Base-by-base conservation (phyloP, 2,113 vertebrate genomes). In the Eublepharis macularius region DNA sequence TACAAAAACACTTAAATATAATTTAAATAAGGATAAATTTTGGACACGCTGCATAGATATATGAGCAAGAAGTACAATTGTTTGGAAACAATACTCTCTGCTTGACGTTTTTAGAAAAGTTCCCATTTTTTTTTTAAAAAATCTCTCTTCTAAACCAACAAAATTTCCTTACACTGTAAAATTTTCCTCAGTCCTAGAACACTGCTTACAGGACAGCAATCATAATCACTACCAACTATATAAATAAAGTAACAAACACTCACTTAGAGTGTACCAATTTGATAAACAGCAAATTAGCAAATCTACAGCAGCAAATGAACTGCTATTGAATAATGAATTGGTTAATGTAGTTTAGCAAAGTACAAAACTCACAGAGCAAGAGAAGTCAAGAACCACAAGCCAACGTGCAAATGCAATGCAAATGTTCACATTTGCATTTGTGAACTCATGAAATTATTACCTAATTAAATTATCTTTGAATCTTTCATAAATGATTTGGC, bases 401-500 rank as follows among this genome's bases (percentile, higher is more conserved):
- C n/a, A 57, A 83, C 63, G 74, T 74, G 81, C 39, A 74, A 83
- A 63, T 43, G 49, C 16, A 32, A 60, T 83, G 70, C 36, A 63
- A 45, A 34, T 82, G 43, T 69, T 81, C 54, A n/a, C 24, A 74
- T 26, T 83, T 63, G 29, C 70, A 83, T 83, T 83, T 74, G 81
- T 63, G 51, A 83, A 73, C 51, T 75, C 54, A 45, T 63, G 70
- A 74, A 83, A 83, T 74, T 60, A 83, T 60, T 24, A 72, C 54
- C 54, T 83, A 74, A 74, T 74, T 63, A 83, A 74, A 74, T 83
- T 60, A 83, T 74, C 69, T 74, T 63, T 63, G 49, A 82, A 39
- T 82, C 68, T 32, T 83, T 83, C 54, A 45, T 83, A 45, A 74
- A 83, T 74, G 81, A 74, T 83, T 83, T 83, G 81, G 81, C 81